Conservation (phyloP, 2,797 vertebrate genomes). For the Odontamblyopus lacepedii region DNA sequence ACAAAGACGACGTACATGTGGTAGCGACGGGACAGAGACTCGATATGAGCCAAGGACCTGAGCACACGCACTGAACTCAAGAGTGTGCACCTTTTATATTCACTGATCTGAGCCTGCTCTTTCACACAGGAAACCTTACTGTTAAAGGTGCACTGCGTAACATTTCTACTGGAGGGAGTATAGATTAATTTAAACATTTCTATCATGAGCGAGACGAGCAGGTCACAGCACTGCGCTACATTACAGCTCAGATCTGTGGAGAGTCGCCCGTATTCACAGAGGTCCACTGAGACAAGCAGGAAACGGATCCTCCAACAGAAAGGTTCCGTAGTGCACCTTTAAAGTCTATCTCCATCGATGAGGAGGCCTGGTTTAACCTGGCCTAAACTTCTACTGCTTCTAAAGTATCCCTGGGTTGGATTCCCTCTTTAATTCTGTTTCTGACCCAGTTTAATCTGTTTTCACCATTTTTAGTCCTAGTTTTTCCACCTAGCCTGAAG, state of each 20-base stretch:
- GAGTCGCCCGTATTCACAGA: too few relatives aligned
- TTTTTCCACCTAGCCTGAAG: background rate
- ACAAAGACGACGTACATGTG: constrained; percentile 83
- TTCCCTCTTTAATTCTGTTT: background rate
- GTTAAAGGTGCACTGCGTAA: too few relatives aligned
- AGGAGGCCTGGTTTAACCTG: background rate
- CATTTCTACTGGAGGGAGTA: too few relatives aligned
- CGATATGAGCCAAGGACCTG: background rate
- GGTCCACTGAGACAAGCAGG: too few relatives aligned
- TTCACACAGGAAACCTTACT: background rate
- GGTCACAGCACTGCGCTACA: too few relatives aligned
- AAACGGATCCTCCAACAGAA: too few relatives aligned
- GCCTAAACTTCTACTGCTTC: background rate
- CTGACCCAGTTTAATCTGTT: background rate
- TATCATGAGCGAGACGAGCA: too few relatives aligned
- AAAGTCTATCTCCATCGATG: background rate
- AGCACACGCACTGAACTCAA: constrained; percentile 4
- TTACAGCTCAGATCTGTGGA: too few relatives aligned
- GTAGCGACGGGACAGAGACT: constrained; percentile 56
- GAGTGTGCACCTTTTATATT: constrained; percentile 3
- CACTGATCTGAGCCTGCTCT: background rate
- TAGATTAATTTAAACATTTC: too few relatives aligned
- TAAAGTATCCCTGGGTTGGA: background rate
- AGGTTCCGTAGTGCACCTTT: too few relatives aligned
- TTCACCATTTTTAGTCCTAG: background rate